Percentiles rank a stretch among this genome's conserved stretches.
phyloP scores from a whole-genome alignment of 1,140 invertebrate species.

The Latrodectus geometricus region DNA sequence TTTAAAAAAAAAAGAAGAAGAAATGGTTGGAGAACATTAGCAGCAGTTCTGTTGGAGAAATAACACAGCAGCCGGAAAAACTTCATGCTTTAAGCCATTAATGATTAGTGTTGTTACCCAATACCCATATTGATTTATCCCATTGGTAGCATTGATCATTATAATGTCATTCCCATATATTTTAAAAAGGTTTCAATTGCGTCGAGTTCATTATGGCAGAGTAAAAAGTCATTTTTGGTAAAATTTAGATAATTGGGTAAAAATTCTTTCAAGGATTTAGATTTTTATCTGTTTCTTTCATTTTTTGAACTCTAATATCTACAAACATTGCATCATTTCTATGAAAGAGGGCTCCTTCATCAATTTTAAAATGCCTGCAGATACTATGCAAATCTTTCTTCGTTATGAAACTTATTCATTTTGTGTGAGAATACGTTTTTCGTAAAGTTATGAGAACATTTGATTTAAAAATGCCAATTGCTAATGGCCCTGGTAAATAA shows the following conservation, averaged over 20 bases:
- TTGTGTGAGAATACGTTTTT: too few species aligned
- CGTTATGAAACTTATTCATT: too few species aligned
- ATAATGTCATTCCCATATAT: conserved; percentile 20
- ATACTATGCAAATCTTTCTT: too few species aligned
- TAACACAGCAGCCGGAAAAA: neutral
- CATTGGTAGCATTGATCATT: conserved; percentile 38
- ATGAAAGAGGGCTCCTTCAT: too few species aligned
- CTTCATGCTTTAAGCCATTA: neutral
- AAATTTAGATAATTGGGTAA: neutral
- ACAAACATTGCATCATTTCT: too few species aligned
- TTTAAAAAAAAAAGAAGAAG: neutral
- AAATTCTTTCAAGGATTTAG: too few species aligned
- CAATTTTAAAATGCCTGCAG: too few species aligned
- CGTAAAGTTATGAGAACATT: too few species aligned
- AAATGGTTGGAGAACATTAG: neutral
- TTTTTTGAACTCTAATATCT: too few species aligned
- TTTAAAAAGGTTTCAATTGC: neutral
- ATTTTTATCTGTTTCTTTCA: too few species aligned
- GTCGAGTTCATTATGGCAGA: neutral
- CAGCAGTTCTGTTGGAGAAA: neutral
- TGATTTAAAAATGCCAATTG: too few species aligned
- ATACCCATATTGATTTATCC: conserved; percentile 23
- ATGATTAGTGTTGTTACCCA: conserved; percentile 27
- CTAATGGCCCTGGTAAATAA: too few species aligned
- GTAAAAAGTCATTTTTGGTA: neutral